Conservation (phyloP, 2,113 vertebrate species). For the western clawed frog (Xenopus tropicalis) region UCB_Xtro_10.0 CM004444.2:128861001-128861500, state of each 20-base stretch:
- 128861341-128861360: too few relatives aligned
- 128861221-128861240: conserved; percentile 37
- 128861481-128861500: too few relatives aligned
- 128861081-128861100: conserved; percentile 38
- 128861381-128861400: too few relatives aligned
- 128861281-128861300: conserved; percentile 28
- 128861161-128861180: conserved; percentile 42
- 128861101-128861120: conserved; percentile 38
- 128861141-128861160: conserved; percentile 42
- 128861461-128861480: too few relatives aligned
- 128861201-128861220: conserved; percentile 37
- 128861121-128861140: conserved; percentile 44
- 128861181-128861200: conserved; percentile 41
- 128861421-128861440: too few relatives aligned
- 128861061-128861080: conserved; percentile 36
- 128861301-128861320: not conserved
- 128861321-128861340: too few relatives aligned
- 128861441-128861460: too few relatives aligned
- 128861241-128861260: conserved; percentile 37
- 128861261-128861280: conserved; percentile 25
- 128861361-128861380: too few relatives aligned
- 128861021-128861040: conserved; percentile 44
- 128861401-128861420: too few relatives aligned
- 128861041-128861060: conserved; percentile 44
- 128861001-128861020: conserved; percentile 33